A percentile compares a stretch with the other conserved stretches of the same genome.
These are phyloP conservation scores for Geodia barretti DNA, from an alignment of 37 sponge, comb jelly and placozoan genomes.

Conservation along the genomic window DNA sequence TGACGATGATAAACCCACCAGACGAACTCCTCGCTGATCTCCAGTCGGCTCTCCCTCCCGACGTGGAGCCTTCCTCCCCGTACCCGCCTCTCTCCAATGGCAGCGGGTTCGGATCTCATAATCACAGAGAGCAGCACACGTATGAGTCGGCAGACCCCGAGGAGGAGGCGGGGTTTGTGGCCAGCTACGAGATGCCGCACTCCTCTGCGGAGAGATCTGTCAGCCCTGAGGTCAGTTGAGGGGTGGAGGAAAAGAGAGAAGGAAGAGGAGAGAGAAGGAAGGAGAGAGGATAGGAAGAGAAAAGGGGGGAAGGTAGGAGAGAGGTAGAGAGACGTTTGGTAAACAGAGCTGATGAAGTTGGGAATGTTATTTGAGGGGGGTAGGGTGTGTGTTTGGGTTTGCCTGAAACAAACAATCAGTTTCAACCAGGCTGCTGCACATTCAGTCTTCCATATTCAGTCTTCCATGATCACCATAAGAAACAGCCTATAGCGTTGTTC, in stretches of 20 bases:
- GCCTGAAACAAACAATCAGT: too few species aligned
- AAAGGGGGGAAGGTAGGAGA: conserved; percentile 4
- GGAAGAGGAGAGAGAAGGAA: not conserved
- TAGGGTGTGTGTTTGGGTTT: not conserved
- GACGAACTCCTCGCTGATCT: conserved; percentile 71
- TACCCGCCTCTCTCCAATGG: not conserved
- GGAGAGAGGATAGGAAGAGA: not conserved
- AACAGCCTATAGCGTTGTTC: too few species aligned
- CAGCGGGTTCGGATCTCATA: not conserved
- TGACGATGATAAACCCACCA: conserved; percentile 66
- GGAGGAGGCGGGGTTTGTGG: not conserved
- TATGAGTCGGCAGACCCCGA: not conserved
- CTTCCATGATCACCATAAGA: too few species aligned
- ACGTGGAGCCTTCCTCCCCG: not conserved
- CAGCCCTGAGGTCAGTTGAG: not conserved
- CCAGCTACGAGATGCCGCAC: not conserved
- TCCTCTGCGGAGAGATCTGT: not conserved
- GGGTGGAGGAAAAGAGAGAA: too few species aligned
- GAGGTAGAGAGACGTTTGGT: not conserved
- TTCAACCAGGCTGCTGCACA: too few species aligned
- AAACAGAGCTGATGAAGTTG: not conserved
- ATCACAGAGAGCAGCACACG: not conserved
- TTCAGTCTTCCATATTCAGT: too few species aligned
- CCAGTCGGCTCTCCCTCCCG: conserved; percentile 50
- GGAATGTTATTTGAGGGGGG: not conserved